phyloP scores from a whole-genome alignment of 2,888 invertebrate genomes.

The Subacronicta megacephala region DNA sequence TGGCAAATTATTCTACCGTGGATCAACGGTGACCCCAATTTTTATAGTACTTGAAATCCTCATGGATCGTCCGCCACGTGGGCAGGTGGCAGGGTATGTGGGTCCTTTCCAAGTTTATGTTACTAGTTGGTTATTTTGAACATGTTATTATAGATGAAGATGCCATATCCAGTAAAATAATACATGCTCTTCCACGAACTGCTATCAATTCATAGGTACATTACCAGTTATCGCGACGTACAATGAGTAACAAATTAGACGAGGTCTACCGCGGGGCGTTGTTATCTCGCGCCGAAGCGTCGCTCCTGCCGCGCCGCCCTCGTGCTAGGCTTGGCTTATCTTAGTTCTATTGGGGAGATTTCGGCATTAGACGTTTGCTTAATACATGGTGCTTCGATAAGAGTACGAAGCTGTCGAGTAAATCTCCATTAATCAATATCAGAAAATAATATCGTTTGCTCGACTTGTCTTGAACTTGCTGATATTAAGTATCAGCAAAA shows the following conservation, averaged over 20 bases:
- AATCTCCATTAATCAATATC: conserved; percentile 28
- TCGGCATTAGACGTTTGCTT: conserved; percentile 45
- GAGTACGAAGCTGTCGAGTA: conserved; percentile 23
- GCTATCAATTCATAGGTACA: conserved; percentile 62
- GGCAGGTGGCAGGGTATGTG: no score
- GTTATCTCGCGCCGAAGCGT: conserved; percentile 68
- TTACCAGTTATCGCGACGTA: conserved; percentile 75
- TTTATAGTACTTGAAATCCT: no score
- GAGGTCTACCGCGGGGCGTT: conserved; percentile 69
- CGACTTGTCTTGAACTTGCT: not conserved
- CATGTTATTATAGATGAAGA: not conserved
- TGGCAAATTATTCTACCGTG: no score
- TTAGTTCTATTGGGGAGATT: conserved; percentile 60
- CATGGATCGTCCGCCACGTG: no score
- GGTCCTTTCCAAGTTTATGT: no score
- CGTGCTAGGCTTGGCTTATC: conserved; percentile 67
- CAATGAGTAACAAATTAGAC: conserved; percentile 83
- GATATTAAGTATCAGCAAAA: no score
- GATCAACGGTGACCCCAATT: no score
- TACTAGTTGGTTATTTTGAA: not conserved
- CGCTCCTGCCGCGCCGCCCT: conserved; percentile 63
- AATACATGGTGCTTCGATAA: conserved; percentile 50
- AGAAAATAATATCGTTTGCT: not conserved
- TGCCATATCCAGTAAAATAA: conserved; percentile 45
- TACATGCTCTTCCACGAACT: conserved; percentile 47